These are phyloP conservation scores for Napeogenes sylphis DNA, from an alignment of 2,888 invertebrate species.

Conservation along the genomic window DNA sequence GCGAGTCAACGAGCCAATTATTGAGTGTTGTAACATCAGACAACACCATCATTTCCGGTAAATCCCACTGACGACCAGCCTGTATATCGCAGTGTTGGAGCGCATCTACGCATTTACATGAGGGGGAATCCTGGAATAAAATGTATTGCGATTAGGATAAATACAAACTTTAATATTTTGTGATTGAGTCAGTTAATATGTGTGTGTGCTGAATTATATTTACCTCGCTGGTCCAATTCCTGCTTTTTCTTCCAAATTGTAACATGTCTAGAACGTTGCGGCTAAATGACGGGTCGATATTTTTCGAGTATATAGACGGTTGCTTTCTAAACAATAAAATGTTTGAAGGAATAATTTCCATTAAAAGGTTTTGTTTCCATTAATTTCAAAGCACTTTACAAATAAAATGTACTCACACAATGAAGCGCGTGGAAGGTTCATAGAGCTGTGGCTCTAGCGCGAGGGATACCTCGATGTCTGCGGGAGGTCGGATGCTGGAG, in stretches of 20 bases:
- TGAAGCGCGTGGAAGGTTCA: constrained; percentile 50
- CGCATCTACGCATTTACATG: constrained; percentile 62
- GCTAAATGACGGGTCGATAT: constrained; percentile 46
- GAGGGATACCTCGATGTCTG: constrained; percentile 77
- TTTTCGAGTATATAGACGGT: constrained; percentile 43
- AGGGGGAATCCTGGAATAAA: constrained; percentile 63
- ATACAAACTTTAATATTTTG: too few relatives aligned
- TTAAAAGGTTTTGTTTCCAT: too few relatives aligned
- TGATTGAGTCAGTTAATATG: background rate
- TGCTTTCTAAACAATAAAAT: constrained; percentile 39
- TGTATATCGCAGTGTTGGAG: constrained; percentile 48
- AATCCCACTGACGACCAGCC: constrained; percentile 54
- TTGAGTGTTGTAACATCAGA: constrained; percentile 63
- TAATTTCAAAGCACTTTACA: background rate
- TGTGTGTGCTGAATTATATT: background rate
- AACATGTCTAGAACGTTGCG: constrained; percentile 44
- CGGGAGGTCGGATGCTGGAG: constrained; percentile 80
- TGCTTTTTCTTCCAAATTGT: constrained; percentile 34
- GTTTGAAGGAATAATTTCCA: background rate
- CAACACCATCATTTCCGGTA: constrained; percentile 52
- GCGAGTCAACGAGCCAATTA: constrained; percentile 73
- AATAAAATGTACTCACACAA: constrained; percentile 48
- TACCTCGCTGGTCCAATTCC: constrained; percentile 55
- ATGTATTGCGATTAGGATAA: background rate
- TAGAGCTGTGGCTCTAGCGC: constrained; percentile 74